These are phyloP conservation scores for human DNA, from an alignment of 2,113 vertebrate species.

Conservation along the genomic window GRCh38 chr5:60138501-60139000, in stretches of 20 bases:
- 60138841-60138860: neutral
- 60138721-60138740: neutral
- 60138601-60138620: neutral
- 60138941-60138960: neutral
- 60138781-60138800: neutral
- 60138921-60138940: no score
- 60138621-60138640: neutral
- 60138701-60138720: neutral
- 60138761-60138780: slow-evolving; percentile 15
- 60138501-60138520: neutral
- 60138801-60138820: neutral
- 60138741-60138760: neutral
- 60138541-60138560: slow-evolving; percentile 1
- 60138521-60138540: neutral
- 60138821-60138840: neutral
- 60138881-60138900: neutral
- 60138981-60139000: neutral
- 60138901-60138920: neutral
- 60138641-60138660: neutral
- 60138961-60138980: neutral
- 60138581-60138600: neutral
- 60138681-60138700: neutral
- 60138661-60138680: neutral
- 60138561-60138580: neutral
- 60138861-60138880: slow-evolving; percentile 6